Evolutionary conservation across 2,888 invertebrate species (phyloP), one percentile per base, ranked within the genome.

Genomic region (Octonoba sinensis): DNA sequence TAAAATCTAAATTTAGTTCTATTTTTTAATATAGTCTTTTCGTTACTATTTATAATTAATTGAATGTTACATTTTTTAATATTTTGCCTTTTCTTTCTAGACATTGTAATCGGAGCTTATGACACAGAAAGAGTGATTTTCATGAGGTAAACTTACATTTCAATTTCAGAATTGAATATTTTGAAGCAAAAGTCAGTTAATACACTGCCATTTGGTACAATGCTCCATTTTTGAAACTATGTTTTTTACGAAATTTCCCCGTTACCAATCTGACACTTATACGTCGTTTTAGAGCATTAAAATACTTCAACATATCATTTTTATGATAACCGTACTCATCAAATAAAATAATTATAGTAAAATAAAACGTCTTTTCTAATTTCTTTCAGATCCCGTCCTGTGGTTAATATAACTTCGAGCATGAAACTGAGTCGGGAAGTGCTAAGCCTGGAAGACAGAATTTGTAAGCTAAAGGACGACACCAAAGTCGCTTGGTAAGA

Each of bases 91-190:
- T 56, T 56, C 16, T 47, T 64, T 51, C 4, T 44, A 83, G 98
- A 99, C 88, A 89, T 99, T 85, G 93, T 95, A 2, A 94, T 98
- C 22, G 99, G 99, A 0, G 96, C 98, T 8, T 97, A 98, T 89
- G 93, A 94, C 82, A 93, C 96, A 0, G 93, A 95, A 87, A 91
- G 92, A 72, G 96, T 95, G 8, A 92, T 94, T 82, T 94, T 95
- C 87, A 93, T 97, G 86, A 93, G 92, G 83, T 83, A 73, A 62
- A 20, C 22, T 27, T 54, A 27, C 12, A 6, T 18, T 22, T 36
- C 36, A 36, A 11, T 36, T 36, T 36, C 11, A 36, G 6, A 36
- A 8, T 8, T 36, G 11, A 36, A 36, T 36, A 6, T 36, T 11
- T 36, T 36, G 6, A 6, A 11, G 36, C 11, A n/a, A n/a, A n/a